These are phyloP conservation scores for Perca schrenkii DNA, from an alignment of 2,113 vertebrate species.

Conservation along the genomic window DNA sequence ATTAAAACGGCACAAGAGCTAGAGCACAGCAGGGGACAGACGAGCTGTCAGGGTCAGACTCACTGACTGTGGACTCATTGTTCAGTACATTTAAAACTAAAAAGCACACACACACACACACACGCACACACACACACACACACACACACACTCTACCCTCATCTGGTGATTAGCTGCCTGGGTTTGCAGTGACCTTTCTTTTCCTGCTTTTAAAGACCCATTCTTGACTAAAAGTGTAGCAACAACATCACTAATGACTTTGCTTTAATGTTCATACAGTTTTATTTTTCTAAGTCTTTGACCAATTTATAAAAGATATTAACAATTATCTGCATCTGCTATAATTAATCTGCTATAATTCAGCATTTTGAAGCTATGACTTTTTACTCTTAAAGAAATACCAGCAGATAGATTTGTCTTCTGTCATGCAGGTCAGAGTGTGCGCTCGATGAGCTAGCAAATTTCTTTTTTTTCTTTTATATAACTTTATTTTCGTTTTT, in stretches of 20 bases:
- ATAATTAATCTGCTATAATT: not conserved
- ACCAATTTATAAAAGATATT: not conserved
- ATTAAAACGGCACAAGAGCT: constrained; percentile 62
- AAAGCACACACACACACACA: not conserved
- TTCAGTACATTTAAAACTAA: too few relatives aligned
- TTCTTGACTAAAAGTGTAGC: constrained; percentile 18
- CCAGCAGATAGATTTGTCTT: not conserved
- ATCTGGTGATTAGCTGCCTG: constrained; percentile 61
- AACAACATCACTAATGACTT: not conserved
- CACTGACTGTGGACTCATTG: too few relatives aligned
- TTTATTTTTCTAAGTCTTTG: constrained; percentile 21
- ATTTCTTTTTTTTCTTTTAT: too few relatives aligned
- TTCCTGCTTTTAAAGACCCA: constrained; percentile 41
- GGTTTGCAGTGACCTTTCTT: constrained; percentile 61
- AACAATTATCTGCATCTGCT: constrained; percentile 5
- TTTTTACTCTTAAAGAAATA: not conserved
- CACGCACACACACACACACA: constrained; percentile 15
- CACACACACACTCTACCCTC: constrained; percentile 32
- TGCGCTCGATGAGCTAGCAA: not conserved
- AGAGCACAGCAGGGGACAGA: constrained; percentile 56
- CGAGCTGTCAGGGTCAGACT: constrained; percentile 58
- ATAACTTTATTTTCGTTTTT: too few relatives aligned
- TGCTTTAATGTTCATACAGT: not conserved
- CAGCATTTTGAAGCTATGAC: not conserved
- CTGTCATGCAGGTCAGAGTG: not conserved